Evolutionary conservation across 1,140 invertebrate species (phyloP), one percentile per base, ranked within the genome.

Genomic region (Bombus impatiens): DNA sequence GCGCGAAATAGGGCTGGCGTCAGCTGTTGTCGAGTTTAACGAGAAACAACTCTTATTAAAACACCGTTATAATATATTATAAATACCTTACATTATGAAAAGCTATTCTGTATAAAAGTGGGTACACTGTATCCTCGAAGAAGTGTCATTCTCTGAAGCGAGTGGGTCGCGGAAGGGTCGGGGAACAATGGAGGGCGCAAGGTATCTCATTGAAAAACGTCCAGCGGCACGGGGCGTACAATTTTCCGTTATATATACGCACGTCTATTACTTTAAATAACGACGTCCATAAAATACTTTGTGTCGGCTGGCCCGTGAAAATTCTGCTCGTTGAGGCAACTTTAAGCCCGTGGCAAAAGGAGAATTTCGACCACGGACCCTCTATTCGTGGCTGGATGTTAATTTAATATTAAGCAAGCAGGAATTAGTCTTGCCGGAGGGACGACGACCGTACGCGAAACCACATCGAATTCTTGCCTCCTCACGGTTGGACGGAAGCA

Each of bases 1-100:
- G 80, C 65, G 82, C 65, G 77, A 80, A 90, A 91, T 90, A 88
- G 88, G 87, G 65, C 82, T 84, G 82, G 82, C 84, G 82, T 32
- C 74, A 76, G 74, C 74, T 76, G 74, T 25, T 76, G 32, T 12
- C 44, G 9, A 18, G 47, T 53, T 53, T 53, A 75, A 76, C 15
- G 32, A 35, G 25, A 40, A 53, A 59, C 42, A 59, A 77, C 53
- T 40, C 72, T 75, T 75, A 75, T 75, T 75, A 75, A 75, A 47
- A 10, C 10, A 13, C 5, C 22, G 3, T 2, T 6, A 15, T 35
- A 25, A 75, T 53, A 28, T 35, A 42, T 47, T 8, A 32, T 75
- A 32, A 75, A 75, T 28, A 25, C 44, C 35, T 47, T 32, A 6
- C 42, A 12, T 13, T 32, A n/a, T 12, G 74, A 35, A 35, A 15